Evolutionary conservation across 1,140 invertebrate genomes (phyloP), one percentile per base, ranked within the genome.

Genomic region (Drosophila equinoxialis): DNA sequence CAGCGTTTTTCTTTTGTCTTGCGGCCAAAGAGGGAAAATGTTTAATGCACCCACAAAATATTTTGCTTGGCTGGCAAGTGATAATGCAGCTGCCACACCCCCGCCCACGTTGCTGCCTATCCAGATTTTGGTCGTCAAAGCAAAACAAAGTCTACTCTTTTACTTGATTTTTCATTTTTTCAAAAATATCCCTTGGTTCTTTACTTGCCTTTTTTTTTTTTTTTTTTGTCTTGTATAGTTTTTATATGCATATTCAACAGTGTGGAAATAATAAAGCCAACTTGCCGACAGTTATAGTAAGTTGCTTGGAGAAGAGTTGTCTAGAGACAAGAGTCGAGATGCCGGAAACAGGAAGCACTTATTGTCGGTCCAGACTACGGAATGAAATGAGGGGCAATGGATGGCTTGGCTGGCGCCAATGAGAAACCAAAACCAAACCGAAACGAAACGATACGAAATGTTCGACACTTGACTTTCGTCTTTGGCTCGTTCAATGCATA

Each of bases 241-340:
- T 51, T 51, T 51, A 51, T 73, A 79, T 89, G 77, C 80, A 89
- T 83, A 89, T 89, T 89, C 84, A 89, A 89, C 84, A 89, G 84
- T 78, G 84, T 89, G 77, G 84, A 89, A 89, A 83, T 89, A 89
- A 89, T 89, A 89, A 89, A 87, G 84, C 83, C 84, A 87, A 87
- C 84, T 87, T 87, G 77, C 79, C 77, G 83, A 87, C 79, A 87
- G 77, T 80, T 75, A 87, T 79, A 87, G 83, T 79, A 77, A 87
- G 83, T 80, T 77, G 79, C 76, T 77, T 77, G 73, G 69, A 73
- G 68, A 87, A 73, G 68, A 87, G 67, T 79, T 86, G 76, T 77
- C 74, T 75, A 63, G 73, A 75, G 82, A 72, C 70, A 79, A 77
- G 81, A 69, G 83, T 66, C 54, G 57, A 60, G 68, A 79, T 65